phyloP scores from a whole-genome alignment of 2,888 invertebrate genomes.

The Drosophila recens region DNA sequence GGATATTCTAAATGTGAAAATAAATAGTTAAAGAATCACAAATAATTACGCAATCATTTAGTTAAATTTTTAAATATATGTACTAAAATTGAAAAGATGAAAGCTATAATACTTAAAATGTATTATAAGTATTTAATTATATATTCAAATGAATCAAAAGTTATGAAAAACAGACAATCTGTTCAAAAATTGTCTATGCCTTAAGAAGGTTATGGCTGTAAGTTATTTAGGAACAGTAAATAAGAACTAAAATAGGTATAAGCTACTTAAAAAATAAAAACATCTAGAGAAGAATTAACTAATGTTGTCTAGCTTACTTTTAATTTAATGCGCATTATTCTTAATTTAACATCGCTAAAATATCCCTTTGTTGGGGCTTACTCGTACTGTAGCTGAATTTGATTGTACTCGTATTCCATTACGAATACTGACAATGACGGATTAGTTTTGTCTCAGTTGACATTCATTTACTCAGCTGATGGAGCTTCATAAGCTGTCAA shows the following conservation, averaged over 20 bases:
- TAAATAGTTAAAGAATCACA: no score
- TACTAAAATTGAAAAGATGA: no score
- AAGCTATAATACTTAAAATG: no score
- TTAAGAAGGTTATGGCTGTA: background rate
- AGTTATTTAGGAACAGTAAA: background rate
- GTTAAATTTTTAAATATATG: no score
- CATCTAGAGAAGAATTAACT: background rate
- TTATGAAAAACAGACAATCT: no score
- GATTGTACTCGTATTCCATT: conserved; percentile 36
- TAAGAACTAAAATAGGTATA: background rate
- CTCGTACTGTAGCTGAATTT: background rate
- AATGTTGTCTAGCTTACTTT: background rate
- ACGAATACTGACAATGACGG: conserved; percentile 65
- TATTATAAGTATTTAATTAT: no score
- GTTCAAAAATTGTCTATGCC: no score
- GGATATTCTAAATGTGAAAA: background rate
- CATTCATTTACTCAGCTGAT: conserved; percentile 61
- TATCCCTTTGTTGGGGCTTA: background rate
- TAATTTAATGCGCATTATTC: background rate
- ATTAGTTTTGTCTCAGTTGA: conserved; percentile 62
- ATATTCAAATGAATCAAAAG: background rate
- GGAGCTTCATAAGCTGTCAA: conserved; percentile 26
- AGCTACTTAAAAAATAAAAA: background rate
- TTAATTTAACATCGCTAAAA: background rate
- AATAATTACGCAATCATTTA: no score